A percentile compares a stretch with the other conserved stretches of the same genome.
Conservation (phyloP, 2,113 vertebrate species). For the Hucho hucho region DNA sequence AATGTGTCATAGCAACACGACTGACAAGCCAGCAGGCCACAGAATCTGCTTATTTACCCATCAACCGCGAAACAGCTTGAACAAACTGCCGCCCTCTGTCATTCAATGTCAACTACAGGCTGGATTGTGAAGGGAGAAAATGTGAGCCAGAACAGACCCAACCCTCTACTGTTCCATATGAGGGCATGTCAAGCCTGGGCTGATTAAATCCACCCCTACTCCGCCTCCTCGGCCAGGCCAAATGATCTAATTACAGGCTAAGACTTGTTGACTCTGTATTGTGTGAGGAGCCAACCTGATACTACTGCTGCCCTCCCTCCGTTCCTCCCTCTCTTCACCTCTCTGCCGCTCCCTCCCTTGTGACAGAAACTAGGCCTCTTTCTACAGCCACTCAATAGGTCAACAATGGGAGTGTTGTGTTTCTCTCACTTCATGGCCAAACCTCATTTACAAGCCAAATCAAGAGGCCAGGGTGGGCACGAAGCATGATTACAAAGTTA, state of each 20-base stretch:
- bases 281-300: slow-evolving; percentile 54
- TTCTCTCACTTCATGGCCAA: slow-evolving; percentile 6
- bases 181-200: slow-evolving; percentile 28
- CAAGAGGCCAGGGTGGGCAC: slow-evolving; percentile 40
- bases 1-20: not conserved
- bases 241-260: slow-evolving; percentile 75
- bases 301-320: slow-evolving; percentile 23
- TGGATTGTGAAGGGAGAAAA: not conserved
- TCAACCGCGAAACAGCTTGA: not conserved
- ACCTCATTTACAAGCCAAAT: slow-evolving; percentile 78
- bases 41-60: not conserved
- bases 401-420: not conserved
- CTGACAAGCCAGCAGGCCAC: not conserved
- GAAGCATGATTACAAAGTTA: slow-evolving; percentile 41
- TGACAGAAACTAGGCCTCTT: slow-evolving; percentile 35
- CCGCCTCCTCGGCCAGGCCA: slow-evolving; percentile 30
- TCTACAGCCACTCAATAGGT: slow-evolving; percentile 2
- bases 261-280: slow-evolving; percentile 68
- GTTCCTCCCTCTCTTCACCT: not conserved
- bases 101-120: slow-evolving; percentile 12
- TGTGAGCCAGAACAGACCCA: slow-evolving; percentile 23
- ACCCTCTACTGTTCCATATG: slow-evolving; percentile 36
- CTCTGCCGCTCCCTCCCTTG: not conserved
- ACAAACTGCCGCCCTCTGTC: not conserved
- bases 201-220: slow-evolving; percentile 49